Base-by-base conservation (phyloP, 1,140 invertebrate species). In the Diachasma alloeum region DNA sequence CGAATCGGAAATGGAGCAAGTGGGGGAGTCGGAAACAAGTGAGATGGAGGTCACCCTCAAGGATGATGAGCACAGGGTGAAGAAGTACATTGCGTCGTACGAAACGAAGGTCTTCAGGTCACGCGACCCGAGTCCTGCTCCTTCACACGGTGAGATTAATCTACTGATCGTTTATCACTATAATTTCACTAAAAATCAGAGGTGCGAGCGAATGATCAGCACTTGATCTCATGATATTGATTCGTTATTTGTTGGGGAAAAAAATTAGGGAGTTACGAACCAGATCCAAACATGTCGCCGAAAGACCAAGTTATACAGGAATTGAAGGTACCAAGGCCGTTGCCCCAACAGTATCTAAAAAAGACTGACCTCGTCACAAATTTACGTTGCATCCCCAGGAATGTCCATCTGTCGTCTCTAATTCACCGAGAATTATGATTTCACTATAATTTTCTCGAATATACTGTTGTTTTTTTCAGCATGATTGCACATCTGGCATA, bases 251-350 rank as follows among this genome's bases (percentile, higher is more conserved):
- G 10, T 46, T 42, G 37, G 8, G 22, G 72, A 75, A 80, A 56
- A 74, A 84, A 87, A 88, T 26, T 87, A 88, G 87, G 83, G 80
- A 87, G 85, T 85, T 89, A 86, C 81, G 87, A 90, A 84, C 81
- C 87, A 75, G 87, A 90, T 78, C 85, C 87, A 79, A 89, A 88
- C 81, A 81, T 89, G 77, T 78, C 84, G 24, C 83, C 86, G 73
- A 85, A 87, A 85, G 87, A 89, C 75, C 88, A 90, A 86, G 83
- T 90, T 77, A 89, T 90, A 82, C 86, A 90, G 78, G 89, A 89
- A 80, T 78, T 90, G 36, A 85, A 89, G 88, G 89, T 90, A 90
- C 75, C 73, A 77, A 78, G 66, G 36, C 76, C 15, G 46, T 78
- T 69, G 31, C 53, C 69, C 37, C 4, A 19, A n/a, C n/a, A 71